These are phyloP conservation scores for Lithobates pipiens DNA, from an alignment of 2,797 vertebrate species.

Conservation along the genomic window DNA sequence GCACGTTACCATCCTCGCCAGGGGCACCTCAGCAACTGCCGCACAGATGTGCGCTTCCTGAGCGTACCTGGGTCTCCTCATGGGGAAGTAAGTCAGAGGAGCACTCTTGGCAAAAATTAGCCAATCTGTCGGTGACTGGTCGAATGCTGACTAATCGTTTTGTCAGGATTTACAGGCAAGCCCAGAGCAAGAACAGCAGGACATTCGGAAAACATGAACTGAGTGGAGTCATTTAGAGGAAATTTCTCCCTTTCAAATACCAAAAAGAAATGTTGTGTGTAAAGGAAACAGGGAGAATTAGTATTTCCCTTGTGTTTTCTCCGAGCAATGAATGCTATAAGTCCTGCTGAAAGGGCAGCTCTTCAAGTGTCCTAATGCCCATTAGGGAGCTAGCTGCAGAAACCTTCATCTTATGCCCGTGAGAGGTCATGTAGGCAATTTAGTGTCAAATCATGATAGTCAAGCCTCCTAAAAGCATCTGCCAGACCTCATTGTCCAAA, in stretches of 20 bases:
- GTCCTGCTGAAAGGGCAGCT: constrained; percentile 6
- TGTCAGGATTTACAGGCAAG: constrained; percentile 51
- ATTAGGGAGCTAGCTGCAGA: not conserved
- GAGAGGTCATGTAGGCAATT: not conserved
- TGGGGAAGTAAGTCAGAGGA: constrained; percentile 18
- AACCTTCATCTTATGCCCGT: not conserved
- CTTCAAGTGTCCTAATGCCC: not conserved
- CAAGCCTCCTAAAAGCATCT: not conserved
- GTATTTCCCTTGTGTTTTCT: constrained; percentile 1
- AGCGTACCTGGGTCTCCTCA: constrained; percentile 46
- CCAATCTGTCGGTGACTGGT: constrained; percentile 43
- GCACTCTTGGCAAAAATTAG: constrained; percentile 55
- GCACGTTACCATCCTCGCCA: not conserved
- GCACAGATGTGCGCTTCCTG: constrained; percentile 44
- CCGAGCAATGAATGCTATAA: not conserved
- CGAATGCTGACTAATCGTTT: constrained; percentile 52
- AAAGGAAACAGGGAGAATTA: constrained; percentile 50
- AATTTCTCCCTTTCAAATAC: constrained; percentile 4
- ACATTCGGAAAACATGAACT: constrained; percentile 21
- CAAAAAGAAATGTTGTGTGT: constrained; percentile 1
- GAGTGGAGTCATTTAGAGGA: constrained; percentile 47
- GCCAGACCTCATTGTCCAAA: not conserved
- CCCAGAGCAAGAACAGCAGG: constrained; percentile 53
- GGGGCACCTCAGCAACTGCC: constrained; percentile 15
- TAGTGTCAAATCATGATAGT: not conserved